Conservation (phyloP, 2,888 invertebrate genomes). For the Unio pictorum region DNA sequence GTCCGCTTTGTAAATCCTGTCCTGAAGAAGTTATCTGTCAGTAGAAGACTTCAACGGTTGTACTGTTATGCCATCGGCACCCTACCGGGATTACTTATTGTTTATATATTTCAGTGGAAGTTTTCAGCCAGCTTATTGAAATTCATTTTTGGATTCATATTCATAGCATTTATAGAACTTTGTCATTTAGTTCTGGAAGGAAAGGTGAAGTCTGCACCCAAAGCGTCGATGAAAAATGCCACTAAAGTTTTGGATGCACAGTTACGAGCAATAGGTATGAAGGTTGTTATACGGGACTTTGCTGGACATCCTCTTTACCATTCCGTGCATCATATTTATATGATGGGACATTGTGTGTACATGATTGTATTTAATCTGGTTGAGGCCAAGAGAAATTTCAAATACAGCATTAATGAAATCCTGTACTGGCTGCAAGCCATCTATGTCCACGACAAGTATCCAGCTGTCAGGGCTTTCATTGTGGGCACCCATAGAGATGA, state of each 20-base stretch:
- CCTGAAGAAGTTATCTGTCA: constrained; percentile 16
- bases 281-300: constrained; percentile 39
- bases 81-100: constrained; percentile 26
- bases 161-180: constrained; percentile 17
- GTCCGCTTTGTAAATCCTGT: constrained; percentile 19
- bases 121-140: constrained; percentile 3
- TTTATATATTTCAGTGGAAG: constrained; percentile 26
- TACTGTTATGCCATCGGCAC: constrained; percentile 28
- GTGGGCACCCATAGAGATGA: constrained; percentile 42
- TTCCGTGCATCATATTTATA: constrained; percentile 43
- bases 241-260: constrained; percentile 23
- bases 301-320: constrained; percentile 45
- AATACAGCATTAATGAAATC: constrained; percentile 17
- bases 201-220: constrained; percentile 22
- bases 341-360: constrained; percentile 42
- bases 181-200: constrained; percentile 22
- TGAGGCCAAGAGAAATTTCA: constrained; percentile 33
- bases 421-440: constrained; percentile 42
- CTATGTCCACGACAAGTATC: constrained; percentile 33
- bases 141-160: constrained; percentile 9
- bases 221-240: constrained; percentile 20
- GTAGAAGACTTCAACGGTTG: constrained; percentile 17
- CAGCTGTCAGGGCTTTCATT: constrained; percentile 29
- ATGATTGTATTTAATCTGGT: constrained; percentile 38
- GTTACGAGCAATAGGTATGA: constrained; percentile 20